A percentile compares a stretch with the other conserved stretches of the same genome.
Conservation (phyloP, 2,797 vertebrate genomes). For the Bucorvus abyssinicus region DNA sequence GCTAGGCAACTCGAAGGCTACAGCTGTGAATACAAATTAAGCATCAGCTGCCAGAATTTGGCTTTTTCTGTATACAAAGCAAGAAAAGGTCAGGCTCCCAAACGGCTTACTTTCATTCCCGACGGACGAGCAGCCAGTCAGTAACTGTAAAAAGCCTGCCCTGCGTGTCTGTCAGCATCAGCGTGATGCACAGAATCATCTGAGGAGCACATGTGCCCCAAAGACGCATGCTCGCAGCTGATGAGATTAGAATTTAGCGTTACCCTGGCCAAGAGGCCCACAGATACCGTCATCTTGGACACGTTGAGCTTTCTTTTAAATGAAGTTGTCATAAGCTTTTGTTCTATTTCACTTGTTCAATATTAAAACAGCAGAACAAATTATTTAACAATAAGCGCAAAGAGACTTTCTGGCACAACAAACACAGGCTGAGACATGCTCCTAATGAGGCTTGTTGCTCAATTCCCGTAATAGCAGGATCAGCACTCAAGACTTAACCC, state of each 20-base stretch:
- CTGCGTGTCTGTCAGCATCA: constrained; percentile 53
- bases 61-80: constrained; percentile 9
- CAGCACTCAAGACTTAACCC: background rate
- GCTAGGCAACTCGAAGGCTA: constrained; percentile 58
- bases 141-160: constrained; percentile 29
- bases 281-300: constrained; percentile 20
- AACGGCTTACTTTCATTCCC: constrained; percentile 55
- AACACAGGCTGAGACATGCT: background rate
- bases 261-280: constrained; percentile 29
- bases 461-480: background rate
- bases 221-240: constrained; percentile 36
- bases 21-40: constrained; percentile 42
- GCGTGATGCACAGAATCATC: constrained; percentile 60
- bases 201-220: constrained; percentile 56
- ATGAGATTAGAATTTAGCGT: constrained; percentile 55
- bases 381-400: background rate
- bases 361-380: constrained; percentile 41
- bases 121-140: constrained; percentile 59
- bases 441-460: background rate
- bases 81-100: constrained; percentile 15
- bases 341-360: constrained; percentile 11
- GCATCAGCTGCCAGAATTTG: constrained; percentile 32
- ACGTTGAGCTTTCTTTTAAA: constrained; percentile 9
- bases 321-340: constrained; percentile 23
- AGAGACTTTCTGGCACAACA: background rate